phyloP scores from a whole-genome alignment of 2,888 invertebrate species.

The Drosophila acutilabella region DNA sequence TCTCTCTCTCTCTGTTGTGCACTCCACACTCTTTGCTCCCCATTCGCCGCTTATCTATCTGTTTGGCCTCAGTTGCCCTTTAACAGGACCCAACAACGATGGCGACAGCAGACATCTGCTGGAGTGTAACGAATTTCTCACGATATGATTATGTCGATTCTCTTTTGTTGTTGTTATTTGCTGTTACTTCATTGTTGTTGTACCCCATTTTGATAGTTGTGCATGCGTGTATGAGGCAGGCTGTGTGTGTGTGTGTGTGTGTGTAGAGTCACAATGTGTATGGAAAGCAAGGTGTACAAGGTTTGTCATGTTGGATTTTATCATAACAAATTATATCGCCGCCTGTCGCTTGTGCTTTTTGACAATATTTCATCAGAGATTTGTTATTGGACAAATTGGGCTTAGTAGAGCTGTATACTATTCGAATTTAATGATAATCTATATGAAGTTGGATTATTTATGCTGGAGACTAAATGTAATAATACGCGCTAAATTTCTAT shows the following conservation, averaged over 20 bases:
- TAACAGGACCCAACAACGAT: conserved; percentile 53
- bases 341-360: conserved; percentile 18
- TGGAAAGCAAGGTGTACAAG: conserved; percentile 59
- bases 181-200: conserved; percentile 57
- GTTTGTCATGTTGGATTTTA: conserved; percentile 58
- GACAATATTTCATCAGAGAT: conserved; percentile 29
- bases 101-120: conserved; percentile 77
- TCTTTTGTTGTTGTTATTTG: conserved; percentile 59
- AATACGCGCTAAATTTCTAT: too few species aligned
- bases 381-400: conserved; percentile 13
- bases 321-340: conserved; percentile 54
- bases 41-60: conserved; percentile 15
- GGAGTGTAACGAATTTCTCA: conserved; percentile 84
- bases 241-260: conserved; percentile 23
- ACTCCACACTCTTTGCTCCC: conserved; percentile 13
- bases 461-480: too few species aligned
- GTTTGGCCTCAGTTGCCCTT: conserved; percentile 66
- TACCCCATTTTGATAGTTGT: conserved; percentile 26
- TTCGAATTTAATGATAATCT: conserved; percentile 5
- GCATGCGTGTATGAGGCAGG: conserved; percentile 22
- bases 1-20: conserved; percentile 1
- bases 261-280: conserved; percentile 18
- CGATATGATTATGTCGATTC: conserved; percentile 84
- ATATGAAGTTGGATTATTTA: too few species aligned
- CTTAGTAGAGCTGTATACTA: not conserved